These are phyloP conservation scores for Harpegnathos saltator DNA, from an alignment of 1,140 invertebrate genomes.

Conservation along the genomic window DNA sequence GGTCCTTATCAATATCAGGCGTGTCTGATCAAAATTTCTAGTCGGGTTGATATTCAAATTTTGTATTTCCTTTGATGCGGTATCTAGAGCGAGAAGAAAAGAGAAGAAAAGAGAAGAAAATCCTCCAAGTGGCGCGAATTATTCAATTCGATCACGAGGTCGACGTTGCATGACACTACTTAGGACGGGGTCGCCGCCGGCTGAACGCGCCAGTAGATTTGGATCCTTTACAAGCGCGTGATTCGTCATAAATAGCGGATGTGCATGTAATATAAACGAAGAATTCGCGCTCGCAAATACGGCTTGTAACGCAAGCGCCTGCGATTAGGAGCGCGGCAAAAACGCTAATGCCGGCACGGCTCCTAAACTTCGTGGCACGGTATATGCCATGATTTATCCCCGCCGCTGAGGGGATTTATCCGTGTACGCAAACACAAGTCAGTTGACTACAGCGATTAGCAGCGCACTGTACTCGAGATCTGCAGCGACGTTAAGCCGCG, in stretches of 20 bases:
- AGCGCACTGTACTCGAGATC: constrained; percentile 37
- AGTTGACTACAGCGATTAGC: constrained; percentile 36
- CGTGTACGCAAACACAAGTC: constrained; percentile 18
- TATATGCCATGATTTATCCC: constrained; percentile 60
- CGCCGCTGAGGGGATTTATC: constrained; percentile 38
- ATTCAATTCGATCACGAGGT: no score
- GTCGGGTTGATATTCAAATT: no score
- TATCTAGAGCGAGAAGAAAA: no score
- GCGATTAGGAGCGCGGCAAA: constrained; percentile 32
- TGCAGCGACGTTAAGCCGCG: constrained; percentile 16
- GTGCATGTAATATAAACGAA: not conserved
- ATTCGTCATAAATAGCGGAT: not conserved
- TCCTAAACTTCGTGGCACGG: constrained; percentile 7
- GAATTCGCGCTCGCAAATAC: not conserved
- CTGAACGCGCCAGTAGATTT: no score
- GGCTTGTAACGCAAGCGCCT: not conserved
- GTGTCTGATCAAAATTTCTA: no score
- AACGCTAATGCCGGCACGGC: constrained; percentile 40
- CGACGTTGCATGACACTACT: no score
- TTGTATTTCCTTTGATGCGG: no score
- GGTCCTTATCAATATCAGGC: no score
- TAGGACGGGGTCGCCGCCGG: no score
- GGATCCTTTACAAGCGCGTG: not conserved
- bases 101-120: no score
- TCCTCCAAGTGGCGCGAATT: no score